A percentile compares a stretch with the other conserved stretches of the same genome.
Evolutionary conservation across 2,797 vertebrate genomes (phyloP).

Genomic region (Gastrophryne carolinensis): DNA sequence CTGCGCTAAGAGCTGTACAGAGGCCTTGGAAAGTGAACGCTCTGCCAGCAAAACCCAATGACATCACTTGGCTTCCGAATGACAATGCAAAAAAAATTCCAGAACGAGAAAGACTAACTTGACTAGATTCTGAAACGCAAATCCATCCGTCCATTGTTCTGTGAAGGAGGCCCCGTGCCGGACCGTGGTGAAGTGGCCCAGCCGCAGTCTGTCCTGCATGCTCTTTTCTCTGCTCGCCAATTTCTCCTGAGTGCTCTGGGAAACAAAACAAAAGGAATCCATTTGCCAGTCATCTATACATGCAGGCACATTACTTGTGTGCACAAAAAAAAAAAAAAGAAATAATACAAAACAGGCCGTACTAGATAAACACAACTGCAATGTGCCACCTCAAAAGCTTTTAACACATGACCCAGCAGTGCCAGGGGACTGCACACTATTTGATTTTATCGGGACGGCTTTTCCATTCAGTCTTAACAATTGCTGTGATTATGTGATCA

Average conservation of each 20-base stretch:
- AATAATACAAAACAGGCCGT: background rate
- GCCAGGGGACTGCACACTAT: too few relatives aligned
- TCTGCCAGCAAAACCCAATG: conserved; percentile 27
- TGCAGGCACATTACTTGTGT: too few relatives aligned
- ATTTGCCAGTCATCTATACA: too few relatives aligned
- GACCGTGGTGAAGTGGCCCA: conserved; percentile 98
- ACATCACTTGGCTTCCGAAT: conserved; percentile 48
- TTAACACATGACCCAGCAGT: too few relatives aligned
- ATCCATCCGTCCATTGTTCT: conserved; percentile 98
- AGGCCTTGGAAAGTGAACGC: background rate
- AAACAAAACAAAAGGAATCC: conserved; percentile 46
- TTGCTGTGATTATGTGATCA: too few relatives aligned
- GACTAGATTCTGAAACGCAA: conserved; percentile 97
- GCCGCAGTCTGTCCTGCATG: conserved; percentile 96
- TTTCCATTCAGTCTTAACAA: too few relatives aligned
- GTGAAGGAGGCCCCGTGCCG: conserved; percentile 98
- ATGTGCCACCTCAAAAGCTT: too few relatives aligned
- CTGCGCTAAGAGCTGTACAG: background rate
- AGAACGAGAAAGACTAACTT: conserved; percentile 80
- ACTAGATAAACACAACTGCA: background rate
- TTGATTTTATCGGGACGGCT: too few relatives aligned
- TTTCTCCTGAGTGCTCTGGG: conserved; percentile 85
- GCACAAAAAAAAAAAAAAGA: background rate
- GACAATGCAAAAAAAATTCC: conserved; percentile 59
- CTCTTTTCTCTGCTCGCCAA: conserved; percentile 97